Evolutionary conservation across 1,140 invertebrate genomes (phyloP).

Genomic region (Drosophila ohnishii): DNA sequence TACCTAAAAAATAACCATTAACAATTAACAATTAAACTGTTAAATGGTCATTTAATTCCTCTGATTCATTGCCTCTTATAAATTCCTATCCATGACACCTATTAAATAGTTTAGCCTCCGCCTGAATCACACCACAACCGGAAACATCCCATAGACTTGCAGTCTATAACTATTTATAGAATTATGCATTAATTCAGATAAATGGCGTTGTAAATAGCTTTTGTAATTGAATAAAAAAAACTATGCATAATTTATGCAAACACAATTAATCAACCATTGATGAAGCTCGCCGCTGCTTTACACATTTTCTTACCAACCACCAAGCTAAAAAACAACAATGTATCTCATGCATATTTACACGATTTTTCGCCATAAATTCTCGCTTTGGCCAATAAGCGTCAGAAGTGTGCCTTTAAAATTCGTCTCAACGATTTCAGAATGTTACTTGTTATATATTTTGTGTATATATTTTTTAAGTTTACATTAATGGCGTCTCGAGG

Average conservation of each 20-base stretch:
- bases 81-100: slow-evolving; percentile 8
- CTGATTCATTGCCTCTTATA: slow-evolving; percentile 10
- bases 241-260: slow-evolving; percentile 70
- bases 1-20: not conserved
- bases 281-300: slow-evolving; percentile 20
- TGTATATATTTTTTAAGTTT: slow-evolving; percentile 2
- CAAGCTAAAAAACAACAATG: slow-evolving; percentile 27
- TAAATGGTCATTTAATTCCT: not conserved
- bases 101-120: slow-evolving; percentile 21
- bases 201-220: slow-evolving; percentile 45
- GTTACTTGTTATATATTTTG: slow-evolving; percentile 14
- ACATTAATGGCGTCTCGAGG: slow-evolving; percentile 43
- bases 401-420: slow-evolving; percentile 44
- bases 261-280: slow-evolving; percentile 71
- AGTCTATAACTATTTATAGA: slow-evolving; percentile 56
- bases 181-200: slow-evolving; percentile 37
- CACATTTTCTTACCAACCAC: slow-evolving; percentile 9
- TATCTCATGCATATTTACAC: slow-evolving; percentile 65
- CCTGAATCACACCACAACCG: slow-evolving; percentile 35
- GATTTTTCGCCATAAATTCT: slow-evolving; percentile 70
- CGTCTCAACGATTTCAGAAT: slow-evolving; percentile 25
- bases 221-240: slow-evolving; percentile 55
- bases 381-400: not conserved
- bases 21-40: not conserved
- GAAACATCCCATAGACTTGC: slow-evolving; percentile 26